Conservation (phyloP, 1,140 invertebrate species). For the Drosophila sechellia region DNA sequence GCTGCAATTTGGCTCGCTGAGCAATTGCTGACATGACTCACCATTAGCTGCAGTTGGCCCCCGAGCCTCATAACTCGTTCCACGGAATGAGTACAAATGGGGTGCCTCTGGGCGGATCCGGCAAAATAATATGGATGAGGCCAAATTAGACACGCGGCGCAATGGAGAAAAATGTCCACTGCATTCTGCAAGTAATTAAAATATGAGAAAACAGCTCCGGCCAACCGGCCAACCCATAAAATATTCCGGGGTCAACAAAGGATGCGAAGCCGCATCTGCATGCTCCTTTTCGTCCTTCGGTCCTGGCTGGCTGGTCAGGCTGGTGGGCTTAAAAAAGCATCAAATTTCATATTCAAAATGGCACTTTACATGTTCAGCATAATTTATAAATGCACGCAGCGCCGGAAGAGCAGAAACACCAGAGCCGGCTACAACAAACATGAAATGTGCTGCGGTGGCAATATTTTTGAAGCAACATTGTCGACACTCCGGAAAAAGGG, state of each 20-base stretch:
- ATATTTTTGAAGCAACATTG: slow-evolving; percentile 81
- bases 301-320: slow-evolving; percentile 34
- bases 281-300: neutral
- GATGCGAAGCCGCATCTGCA: slow-evolving; percentile 4
- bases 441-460: slow-evolving; percentile 76
- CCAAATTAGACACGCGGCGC: slow-evolving; percentile 50
- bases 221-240: slow-evolving; percentile 33
- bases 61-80: slow-evolving; percentile 4
- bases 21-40: slow-evolving; percentile 42
- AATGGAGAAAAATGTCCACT: slow-evolving; percentile 66
- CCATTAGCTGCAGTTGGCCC: slow-evolving; percentile 41
- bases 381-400: slow-evolving; percentile 83
- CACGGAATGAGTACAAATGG: slow-evolving; percentile 69
- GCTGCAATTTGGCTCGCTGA: slow-evolving; percentile 35
- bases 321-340: slow-evolving; percentile 82
- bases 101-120: neutral
- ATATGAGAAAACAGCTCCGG: slow-evolving; percentile 56
- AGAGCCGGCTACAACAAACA: slow-evolving; percentile 61
- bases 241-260: slow-evolving; percentile 68
- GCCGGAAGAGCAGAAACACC: slow-evolving; percentile 12
- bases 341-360: slow-evolving; percentile 85
- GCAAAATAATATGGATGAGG: slow-evolving; percentile 52
- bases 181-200: slow-evolving; percentile 80
- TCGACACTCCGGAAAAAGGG: slow-evolving; percentile 54
- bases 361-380: slow-evolving; percentile 84